Conservation (phyloP, 2,888 invertebrate genomes). For the Ferdinandea cuprea region DNA sequence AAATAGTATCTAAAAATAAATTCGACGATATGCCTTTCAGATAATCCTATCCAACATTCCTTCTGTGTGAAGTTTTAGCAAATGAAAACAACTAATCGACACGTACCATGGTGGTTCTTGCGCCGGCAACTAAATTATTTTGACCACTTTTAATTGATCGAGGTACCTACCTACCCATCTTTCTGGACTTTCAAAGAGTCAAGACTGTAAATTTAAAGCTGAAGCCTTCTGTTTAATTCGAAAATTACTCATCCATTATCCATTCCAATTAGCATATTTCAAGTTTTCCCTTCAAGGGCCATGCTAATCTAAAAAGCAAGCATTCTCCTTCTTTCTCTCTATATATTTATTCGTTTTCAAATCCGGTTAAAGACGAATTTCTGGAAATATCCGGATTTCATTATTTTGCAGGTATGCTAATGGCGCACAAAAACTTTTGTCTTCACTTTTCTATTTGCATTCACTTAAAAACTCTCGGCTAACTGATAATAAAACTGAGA, state of each 20-base stretch:
- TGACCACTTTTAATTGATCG: too few relatives aligned
- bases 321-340: background rate
- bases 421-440: slow-evolving; percentile 35
- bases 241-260: slow-evolving; percentile 32
- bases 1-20: too few relatives aligned
- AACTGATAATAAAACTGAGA: slow-evolving; percentile 53
- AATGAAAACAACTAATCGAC: too few relatives aligned
- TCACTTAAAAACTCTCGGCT: slow-evolving; percentile 55
- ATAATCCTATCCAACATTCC: too few relatives aligned
- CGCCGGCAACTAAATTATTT: too few relatives aligned
- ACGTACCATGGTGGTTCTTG: too few relatives aligned
- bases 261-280: slow-evolving; percentile 30
- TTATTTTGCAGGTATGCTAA: slow-evolving; percentile 56
- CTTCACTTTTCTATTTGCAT: slow-evolving; percentile 53
- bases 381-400: slow-evolving; percentile 21
- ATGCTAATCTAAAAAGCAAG: slow-evolving; percentile 7
- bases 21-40: too few relatives aligned
- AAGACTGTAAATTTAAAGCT: background rate
- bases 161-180: too few relatives aligned
- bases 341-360: too few relatives aligned
- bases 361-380: slow-evolving; percentile 15
- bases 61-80: too few relatives aligned
- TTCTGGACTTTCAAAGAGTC: too few relatives aligned
- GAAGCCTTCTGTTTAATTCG: slow-evolving; percentile 15
- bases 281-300: background rate